A percentile compares a stretch with the other conserved stretches of the same genome.
Evolutionary conservation across 30 jellyfish, hydroid and myxozoan species (phyloP).

Genomic region (Sanderia malayensis): DNA sequence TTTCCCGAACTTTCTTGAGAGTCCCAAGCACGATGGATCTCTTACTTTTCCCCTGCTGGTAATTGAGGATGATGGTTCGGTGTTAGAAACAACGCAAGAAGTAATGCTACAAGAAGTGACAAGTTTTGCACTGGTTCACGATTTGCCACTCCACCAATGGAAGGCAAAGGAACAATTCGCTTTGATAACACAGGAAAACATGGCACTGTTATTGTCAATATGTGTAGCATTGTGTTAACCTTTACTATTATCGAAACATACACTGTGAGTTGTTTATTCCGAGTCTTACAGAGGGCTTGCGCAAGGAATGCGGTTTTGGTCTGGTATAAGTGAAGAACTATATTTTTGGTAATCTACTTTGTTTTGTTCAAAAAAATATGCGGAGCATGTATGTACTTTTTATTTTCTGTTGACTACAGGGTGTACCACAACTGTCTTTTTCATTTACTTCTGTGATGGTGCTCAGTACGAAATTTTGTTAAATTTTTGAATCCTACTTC

Average conservation of each 20-base stretch:
- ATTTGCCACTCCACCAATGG: not conserved
- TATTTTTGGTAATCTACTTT: not conserved
- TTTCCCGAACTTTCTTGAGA: conserved; percentile 6
- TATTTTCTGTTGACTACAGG: no score
- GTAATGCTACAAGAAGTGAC: conserved; percentile 5
- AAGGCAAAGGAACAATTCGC: conserved; percentile 4
- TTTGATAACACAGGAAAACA: not conserved
- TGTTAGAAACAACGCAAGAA: not conserved
- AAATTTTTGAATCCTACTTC: no score
- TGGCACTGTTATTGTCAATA: not conserved
- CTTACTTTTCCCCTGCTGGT: conserved; percentile 3
- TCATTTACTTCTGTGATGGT: not conserved
- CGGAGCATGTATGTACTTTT: no score
- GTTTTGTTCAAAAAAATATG: not conserved
- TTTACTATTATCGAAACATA: not conserved
- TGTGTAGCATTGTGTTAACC: not conserved
- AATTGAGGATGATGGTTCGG: conserved; percentile 22
- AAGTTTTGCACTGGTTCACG: not conserved
- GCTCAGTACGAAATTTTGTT: not conserved
- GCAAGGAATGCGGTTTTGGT: not conserved
- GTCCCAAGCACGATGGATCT: not conserved
- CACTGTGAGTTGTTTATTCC: not conserved
- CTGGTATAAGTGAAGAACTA: not conserved
- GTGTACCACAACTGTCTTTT: no score
- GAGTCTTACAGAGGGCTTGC: not conserved